phyloP scores from a whole-genome alignment of 2,113 vertebrate species.

The Ciconia boyciana region DNA sequence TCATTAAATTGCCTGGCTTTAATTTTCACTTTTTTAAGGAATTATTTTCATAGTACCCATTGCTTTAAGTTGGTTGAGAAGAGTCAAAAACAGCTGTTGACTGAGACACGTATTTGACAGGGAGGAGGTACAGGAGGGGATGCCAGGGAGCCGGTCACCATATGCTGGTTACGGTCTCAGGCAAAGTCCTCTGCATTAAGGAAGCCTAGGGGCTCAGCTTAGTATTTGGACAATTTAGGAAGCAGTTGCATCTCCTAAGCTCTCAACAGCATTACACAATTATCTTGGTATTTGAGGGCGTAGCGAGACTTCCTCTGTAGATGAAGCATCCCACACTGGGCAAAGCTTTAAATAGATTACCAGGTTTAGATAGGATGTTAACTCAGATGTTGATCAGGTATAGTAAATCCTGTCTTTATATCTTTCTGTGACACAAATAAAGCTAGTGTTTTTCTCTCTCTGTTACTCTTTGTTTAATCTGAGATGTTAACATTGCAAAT shows the following conservation, averaged over 20 bases:
- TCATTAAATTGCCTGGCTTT: not conserved
- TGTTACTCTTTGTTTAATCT: not conserved
- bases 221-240: constrained; percentile 12
- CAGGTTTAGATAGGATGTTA: not conserved
- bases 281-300: constrained; percentile 5
- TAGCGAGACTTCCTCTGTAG: not conserved
- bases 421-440: not conserved
- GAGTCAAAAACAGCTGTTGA: not conserved
- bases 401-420: not conserved
- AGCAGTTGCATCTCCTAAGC: not conserved
- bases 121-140: not conserved
- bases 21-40: not conserved
- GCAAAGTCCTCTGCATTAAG: not conserved
- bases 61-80: not conserved
- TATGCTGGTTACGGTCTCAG: not conserved
- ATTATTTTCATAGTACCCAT: not conserved
- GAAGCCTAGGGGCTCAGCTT: not conserved
- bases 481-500: not conserved
- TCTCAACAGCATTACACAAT: not conserved
- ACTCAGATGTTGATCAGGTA: not conserved
- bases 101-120: not conserved
- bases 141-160: not conserved
- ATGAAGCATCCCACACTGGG: not conserved
- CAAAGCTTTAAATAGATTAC: constrained; percentile 1
- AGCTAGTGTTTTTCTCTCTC: not conserved